A percentile compares a stretch with the other conserved stretches of the same genome.
These are phyloP conservation scores for Patiria pectinifera DNA, from an alignment of 53 echinoderm and acorn worm species.

Conservation along the genomic window DNA sequence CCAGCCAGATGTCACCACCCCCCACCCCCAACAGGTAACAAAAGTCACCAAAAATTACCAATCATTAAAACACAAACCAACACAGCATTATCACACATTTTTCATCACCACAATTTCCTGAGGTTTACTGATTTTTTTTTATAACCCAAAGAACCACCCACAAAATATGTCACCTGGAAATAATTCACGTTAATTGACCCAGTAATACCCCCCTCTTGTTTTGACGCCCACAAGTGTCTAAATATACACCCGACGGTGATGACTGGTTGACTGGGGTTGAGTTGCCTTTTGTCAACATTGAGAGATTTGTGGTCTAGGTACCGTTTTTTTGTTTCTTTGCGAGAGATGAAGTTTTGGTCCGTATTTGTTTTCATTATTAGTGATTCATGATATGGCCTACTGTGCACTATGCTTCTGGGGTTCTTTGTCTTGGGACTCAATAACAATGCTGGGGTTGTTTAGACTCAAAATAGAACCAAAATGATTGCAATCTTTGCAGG, in stretches of 20 bases:
- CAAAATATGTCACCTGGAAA: neutral
- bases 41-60: neutral
- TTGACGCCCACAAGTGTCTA: conserved; percentile 23
- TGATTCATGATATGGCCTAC: neutral
- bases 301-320: neutral
- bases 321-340: neutral
- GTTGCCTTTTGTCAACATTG: neutral
- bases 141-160: neutral
- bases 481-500: no score
- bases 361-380: neutral
- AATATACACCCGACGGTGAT: conserved; percentile 29
- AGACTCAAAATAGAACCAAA: neutral
- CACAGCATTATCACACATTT: neutral
- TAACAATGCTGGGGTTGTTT: neutral
- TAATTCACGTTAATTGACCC: conserved; percentile 26
- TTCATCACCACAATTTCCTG: neutral
- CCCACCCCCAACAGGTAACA: neutral
- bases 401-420: neutral
- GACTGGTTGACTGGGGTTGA: neutral
- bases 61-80: neutral
- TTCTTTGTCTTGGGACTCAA: neutral
- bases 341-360: neutral
- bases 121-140: neutral
- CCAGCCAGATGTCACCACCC: no score
- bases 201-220: conserved; percentile 30